These are phyloP conservation scores for Epizoanthus ramosus DNA, from an alignment of 92 coral and sea anemone genomes.

Conservation along the genomic window DNA sequence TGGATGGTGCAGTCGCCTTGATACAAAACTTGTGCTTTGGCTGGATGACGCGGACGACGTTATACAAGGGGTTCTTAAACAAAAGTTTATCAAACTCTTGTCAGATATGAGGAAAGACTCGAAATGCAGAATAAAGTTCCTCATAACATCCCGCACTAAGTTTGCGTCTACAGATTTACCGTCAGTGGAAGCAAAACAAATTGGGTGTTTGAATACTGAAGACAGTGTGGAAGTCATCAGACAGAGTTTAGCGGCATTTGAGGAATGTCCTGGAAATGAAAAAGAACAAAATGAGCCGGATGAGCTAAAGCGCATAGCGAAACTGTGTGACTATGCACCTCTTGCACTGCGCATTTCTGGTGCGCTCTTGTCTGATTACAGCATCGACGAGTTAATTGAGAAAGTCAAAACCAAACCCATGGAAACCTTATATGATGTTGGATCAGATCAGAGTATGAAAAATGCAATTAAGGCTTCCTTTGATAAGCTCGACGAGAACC, in stretches of 20 bases:
- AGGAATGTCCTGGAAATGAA: neutral
- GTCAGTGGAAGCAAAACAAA: neutral
- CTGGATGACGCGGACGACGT: slow-evolving; percentile 46
- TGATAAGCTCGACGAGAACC: slow-evolving; percentile 4
- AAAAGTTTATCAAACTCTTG: slow-evolving; percentile 20
- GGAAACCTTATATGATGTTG: slow-evolving; percentile 18
- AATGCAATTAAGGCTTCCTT: slow-evolving; percentile 50
- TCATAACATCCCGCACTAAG: slow-evolving; percentile 38
- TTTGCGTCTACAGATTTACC: neutral
- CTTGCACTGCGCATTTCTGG: slow-evolving; percentile 62
- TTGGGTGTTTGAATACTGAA: neutral
- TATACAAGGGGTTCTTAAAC: slow-evolving; percentile 24
- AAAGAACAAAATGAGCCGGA: neutral
- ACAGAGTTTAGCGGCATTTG: slow-evolving; percentile 3
- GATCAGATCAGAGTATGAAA: slow-evolving; percentile 21
- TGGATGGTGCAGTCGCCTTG: slow-evolving; percentile 44
- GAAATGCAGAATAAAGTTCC: slow-evolving; percentile 20
- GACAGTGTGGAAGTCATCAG: neutral
- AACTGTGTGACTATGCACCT: slow-evolving; percentile 61
- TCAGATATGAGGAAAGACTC: slow-evolving; percentile 36
- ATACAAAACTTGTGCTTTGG: slow-evolving; percentile 16
- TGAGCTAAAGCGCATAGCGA: slow-evolving; percentile 11
- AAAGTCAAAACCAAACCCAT: slow-evolving; percentile 44
- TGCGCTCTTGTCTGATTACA: slow-evolving; percentile 42
- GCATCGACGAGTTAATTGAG: slow-evolving; percentile 7